These are phyloP conservation scores for Peromyscus polionotus DNA, from an alignment of 2,113 vertebrate genomes.

Conservation along the genomic window DNA sequence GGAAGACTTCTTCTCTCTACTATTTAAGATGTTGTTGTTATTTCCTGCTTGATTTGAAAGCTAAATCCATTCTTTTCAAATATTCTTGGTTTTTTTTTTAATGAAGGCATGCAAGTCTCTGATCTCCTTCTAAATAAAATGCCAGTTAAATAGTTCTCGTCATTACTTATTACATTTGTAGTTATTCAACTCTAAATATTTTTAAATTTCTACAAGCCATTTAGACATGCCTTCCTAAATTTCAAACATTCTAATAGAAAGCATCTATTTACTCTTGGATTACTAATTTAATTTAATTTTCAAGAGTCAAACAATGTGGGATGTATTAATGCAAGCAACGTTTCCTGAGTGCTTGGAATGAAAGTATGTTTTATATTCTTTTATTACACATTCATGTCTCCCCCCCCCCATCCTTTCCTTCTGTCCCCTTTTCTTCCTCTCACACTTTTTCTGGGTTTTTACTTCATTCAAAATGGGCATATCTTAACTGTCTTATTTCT, in stretches of 20 bases:
- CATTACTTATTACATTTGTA: background rate
- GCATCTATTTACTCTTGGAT: slow-evolving; percentile 44
- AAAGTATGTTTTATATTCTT: slow-evolving; percentile 37
- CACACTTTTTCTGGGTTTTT: too few species aligned
- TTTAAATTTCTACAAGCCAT: background rate
- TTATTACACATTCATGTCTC: background rate
- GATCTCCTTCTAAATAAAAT: slow-evolving; percentile 9
- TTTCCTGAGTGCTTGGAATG: background rate
- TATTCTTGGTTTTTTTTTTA: slow-evolving; percentile 2
- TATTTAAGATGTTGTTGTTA: background rate
- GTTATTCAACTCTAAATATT: slow-evolving; percentile 42
- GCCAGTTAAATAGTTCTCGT: background rate
- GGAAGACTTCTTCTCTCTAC: slow-evolving; percentile 2
- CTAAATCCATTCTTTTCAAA: slow-evolving; percentile 26
- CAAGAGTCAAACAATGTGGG: background rate
- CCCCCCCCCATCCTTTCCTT: background rate
- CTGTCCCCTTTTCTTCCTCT: background rate
- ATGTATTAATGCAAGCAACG: background rate
- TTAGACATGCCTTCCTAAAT: slow-evolving; percentile 33
- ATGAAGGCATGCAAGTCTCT: background rate
- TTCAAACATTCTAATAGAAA: slow-evolving; percentile 44
- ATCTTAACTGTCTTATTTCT: background rate
- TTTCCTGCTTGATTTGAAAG: slow-evolving; percentile 6
- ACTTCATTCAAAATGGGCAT: background rate
- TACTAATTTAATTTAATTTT: slow-evolving; percentile 47